Conservation (phyloP, 1,140 invertebrate species). For the Pogonognathellus flavescens region DNA sequence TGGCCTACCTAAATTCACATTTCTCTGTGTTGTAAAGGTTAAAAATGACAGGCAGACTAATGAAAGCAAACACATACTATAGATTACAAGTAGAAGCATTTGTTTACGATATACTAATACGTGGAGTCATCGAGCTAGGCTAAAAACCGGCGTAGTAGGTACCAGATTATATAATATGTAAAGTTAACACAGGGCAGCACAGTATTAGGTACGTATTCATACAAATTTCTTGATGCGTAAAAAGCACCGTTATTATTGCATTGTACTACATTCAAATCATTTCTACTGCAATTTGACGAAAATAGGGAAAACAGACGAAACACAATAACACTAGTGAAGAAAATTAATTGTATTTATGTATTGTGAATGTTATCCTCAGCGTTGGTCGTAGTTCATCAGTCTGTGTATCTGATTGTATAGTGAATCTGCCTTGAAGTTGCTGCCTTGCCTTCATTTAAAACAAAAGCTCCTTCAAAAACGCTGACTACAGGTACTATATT, state of each 20-base stretch:
- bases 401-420: conserved; percentile 3
- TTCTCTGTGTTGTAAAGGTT: neutral
- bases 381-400: no score
- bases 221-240: no score
- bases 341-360: no score
- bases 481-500: no score
- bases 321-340: no score
- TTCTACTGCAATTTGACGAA: no score
- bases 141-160: neutral
- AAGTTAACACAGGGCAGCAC: neutral
- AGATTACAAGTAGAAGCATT: neutral
- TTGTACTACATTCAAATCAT: no score
- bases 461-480: no score
- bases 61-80: neutral
- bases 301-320: no score
- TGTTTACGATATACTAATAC: neutral
- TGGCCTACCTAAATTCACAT: conserved; percentile 32
- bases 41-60: no score
- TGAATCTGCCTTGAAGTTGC: conserved; percentile 39
- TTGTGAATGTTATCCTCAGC: no score
- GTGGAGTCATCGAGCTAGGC: neutral
- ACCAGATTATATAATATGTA: neutral
- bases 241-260: no score
- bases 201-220: neutral
- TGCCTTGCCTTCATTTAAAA: conserved; percentile 40